phyloP scores from a whole-genome alignment of 2,888 invertebrate species.

The Galerucella calmariensis region DNA sequence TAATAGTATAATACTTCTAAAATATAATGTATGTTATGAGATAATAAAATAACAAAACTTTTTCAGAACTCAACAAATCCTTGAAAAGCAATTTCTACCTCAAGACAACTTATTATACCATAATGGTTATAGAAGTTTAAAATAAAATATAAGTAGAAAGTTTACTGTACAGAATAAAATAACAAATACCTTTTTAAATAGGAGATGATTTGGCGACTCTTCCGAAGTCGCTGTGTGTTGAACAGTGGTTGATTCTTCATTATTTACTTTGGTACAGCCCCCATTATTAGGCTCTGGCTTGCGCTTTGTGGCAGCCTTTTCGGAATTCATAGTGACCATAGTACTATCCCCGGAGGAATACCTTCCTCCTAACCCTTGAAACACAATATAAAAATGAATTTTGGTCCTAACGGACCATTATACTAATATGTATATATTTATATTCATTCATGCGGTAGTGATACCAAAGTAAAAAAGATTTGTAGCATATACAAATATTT shows the following conservation, averaged over 20 bases:
- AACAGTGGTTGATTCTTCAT: constrained; percentile 57
- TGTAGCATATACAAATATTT: constrained; percentile 16
- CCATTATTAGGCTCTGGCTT: constrained; percentile 68
- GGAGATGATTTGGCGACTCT: constrained; percentile 88
- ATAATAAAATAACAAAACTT: too few species aligned
- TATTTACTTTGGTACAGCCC: constrained; percentile 60
- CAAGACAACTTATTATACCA: too few species aligned
- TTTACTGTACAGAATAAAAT: not conserved
- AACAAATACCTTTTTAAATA: constrained; percentile 80
- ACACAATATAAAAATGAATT: constrained; percentile 22
- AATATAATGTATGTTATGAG: too few species aligned
- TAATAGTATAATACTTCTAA: too few species aligned
- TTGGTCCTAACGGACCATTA: not conserved
- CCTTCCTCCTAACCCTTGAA: constrained; percentile 55
- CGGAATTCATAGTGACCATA: constrained; percentile 76
- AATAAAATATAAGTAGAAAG: not conserved
- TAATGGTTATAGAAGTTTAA: not conserved
- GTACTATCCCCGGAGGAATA: constrained; percentile 60
- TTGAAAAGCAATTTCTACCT: too few species aligned
- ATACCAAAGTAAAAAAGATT: constrained; percentile 3
- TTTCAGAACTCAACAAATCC: too few species aligned
- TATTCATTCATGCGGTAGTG: not conserved
- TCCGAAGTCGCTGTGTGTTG: constrained; percentile 64
- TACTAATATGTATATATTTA: not conserved
- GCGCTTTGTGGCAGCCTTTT: constrained; percentile 72